Base-by-base conservation (phyloP, 2,797 vertebrate genomes). In the Enteromius thamalakanensis region DNA sequence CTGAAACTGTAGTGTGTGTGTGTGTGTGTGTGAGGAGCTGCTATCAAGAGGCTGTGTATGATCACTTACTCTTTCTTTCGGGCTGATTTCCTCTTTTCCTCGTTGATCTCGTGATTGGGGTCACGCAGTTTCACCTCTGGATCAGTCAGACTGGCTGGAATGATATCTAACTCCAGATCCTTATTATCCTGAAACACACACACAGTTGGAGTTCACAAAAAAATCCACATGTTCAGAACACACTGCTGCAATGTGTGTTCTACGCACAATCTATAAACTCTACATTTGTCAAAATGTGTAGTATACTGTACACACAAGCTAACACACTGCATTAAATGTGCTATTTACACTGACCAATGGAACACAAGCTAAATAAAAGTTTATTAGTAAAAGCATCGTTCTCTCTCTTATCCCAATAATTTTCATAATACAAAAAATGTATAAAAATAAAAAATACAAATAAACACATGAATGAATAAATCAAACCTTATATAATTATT, bases 81-180 rank as follows among this genome's bases (percentile, higher is more conserved):
- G 80, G 98, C 97, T 0, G 97, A 99, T 89, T 99, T 99, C 90
- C 98, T 95, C 91, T 99, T 99, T 87, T 99, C 98, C 90, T 99
- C 98, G 6, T 99, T 99, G 90, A 97, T 92, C 90, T 99, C 98
- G 0, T 97, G 96, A 93, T 95, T 97, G 84, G 97, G 96, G 76
- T 99, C 97, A 4, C 97, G 93, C 17, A 99, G 94, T 88, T 98
- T 99, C 65, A 99, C 97, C 83, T 97, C 96, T 0, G 96, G 96
- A 75, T 97, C 96, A 0, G 96, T 97, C 88, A 99, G 95, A 90
- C 97, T 99, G 79, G 97, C 98, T 51, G 98, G 98, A 88, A 98
- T 97, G 84, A 96, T 98, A 89, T 99, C 98, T 86, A 99, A 87
- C 91, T 99, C 97, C 85, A 99, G 80, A 88, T 99, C 98, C 89